phyloP scores from a whole-genome alignment of 2,113 vertebrate species.

The Sceloporus tristichus region DNA sequence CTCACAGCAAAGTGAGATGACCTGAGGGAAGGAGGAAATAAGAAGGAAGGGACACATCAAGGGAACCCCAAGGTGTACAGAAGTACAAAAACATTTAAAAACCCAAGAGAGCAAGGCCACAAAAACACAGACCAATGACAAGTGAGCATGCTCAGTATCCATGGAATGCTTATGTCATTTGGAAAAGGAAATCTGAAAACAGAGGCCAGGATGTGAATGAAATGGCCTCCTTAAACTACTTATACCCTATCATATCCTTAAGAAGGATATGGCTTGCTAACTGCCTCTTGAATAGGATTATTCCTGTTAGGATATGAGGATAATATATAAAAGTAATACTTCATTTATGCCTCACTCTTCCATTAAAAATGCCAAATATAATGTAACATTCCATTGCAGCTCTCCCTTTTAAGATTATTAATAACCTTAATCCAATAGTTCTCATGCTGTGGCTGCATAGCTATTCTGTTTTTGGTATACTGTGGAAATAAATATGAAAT shows the following conservation, averaged over 20 bases:
- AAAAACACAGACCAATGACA: neutral
- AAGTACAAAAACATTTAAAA: neutral
- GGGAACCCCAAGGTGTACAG: neutral
- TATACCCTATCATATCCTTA: neutral
- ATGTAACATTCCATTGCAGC: neutral
- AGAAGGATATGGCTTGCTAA: too few relatives aligned
- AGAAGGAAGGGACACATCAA: neutral
- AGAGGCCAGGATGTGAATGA: neutral
- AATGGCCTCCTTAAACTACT: neutral
- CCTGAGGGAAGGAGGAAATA: too few relatives aligned
- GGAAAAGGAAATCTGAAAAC: neutral
- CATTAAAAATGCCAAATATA: too few relatives aligned
- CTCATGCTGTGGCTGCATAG: constrained; percentile 9
- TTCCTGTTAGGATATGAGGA: neutral
- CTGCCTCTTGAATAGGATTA: neutral
- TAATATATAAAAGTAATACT: neutral
- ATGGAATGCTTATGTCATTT: neutral
- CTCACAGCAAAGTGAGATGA: neutral
- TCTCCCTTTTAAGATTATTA: constrained; percentile 15
- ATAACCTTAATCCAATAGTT: neutral
- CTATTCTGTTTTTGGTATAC: constrained; percentile 43
- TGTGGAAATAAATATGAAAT: constrained; percentile 1
- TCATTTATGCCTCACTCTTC: neutral
- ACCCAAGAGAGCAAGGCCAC: neutral
- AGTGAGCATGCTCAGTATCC: neutral